Conservation (phyloP, 92 coral and sea anemone species). For the Epizoanthus ramosus region DNA sequence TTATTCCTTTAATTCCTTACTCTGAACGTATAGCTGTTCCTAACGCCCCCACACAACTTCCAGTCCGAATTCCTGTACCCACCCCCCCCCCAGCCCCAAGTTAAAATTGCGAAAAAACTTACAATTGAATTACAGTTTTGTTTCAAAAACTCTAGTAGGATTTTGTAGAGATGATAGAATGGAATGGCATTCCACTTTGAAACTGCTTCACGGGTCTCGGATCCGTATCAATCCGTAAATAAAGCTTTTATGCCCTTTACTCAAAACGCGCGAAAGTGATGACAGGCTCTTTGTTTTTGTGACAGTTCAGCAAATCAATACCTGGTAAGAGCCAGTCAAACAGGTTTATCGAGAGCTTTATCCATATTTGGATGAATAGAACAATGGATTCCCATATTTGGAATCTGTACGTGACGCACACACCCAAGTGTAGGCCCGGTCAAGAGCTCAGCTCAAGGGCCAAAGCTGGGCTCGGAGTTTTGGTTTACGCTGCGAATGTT, state of each 20-base stretch:
- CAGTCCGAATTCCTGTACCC: too few relatives aligned
- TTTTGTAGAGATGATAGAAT: too few relatives aligned
- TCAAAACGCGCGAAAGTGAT: conserved; percentile 77
- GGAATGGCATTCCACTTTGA: too few relatives aligned
- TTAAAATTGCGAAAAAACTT: too few relatives aligned
- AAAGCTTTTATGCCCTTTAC: conserved; percentile 17
- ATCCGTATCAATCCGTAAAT: too few relatives aligned
- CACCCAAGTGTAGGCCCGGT: conserved; percentile 24
- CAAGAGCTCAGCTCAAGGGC: conserved; percentile 24
- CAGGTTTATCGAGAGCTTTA: neutral
- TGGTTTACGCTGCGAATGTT: conserved; percentile 4
- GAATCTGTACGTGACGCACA: conserved; percentile 29
- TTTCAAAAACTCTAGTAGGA: too few relatives aligned
- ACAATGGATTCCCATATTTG: conserved; percentile 33
- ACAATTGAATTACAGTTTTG: too few relatives aligned
- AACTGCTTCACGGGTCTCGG: too few relatives aligned
- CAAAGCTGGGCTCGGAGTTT: neutral
- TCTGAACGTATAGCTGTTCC: too few relatives aligned
- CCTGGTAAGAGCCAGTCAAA: conserved; percentile 15
- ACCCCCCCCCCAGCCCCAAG: too few relatives aligned
- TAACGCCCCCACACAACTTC: too few relatives aligned
- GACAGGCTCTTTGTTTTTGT: conserved; percentile 46
- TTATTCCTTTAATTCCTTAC: too few relatives aligned
- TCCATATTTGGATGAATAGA: conserved; percentile 25
- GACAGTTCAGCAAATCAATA: neutral